Conservation (phyloP, 1,140 invertebrate genomes). For the Triops longicaudatus region DNA sequence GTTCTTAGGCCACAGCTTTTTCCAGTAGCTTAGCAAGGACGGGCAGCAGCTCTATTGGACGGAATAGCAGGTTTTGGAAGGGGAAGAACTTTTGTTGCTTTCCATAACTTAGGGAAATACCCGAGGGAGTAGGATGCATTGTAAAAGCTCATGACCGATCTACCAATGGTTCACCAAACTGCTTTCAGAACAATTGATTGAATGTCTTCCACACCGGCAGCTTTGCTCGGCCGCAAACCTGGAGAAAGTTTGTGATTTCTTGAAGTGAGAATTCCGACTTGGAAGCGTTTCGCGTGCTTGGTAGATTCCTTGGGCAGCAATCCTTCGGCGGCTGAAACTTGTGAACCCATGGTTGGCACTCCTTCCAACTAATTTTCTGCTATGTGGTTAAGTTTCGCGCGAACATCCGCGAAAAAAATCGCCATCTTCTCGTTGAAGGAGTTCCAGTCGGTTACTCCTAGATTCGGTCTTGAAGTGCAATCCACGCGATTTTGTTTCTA, state of each 20-base stretch:
- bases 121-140: background rate
- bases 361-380: background rate
- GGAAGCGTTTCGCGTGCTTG: background rate
- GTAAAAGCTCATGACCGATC: background rate
- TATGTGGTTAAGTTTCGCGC: too few relatives aligned
- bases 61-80: background rate
- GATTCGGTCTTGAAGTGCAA: too few relatives aligned
- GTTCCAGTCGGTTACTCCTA: background rate
- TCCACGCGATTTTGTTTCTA: too few relatives aligned
- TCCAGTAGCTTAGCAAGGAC: background rate
- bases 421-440: slow-evolving; percentile 12
- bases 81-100: background rate
- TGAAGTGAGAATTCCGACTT: background rate
- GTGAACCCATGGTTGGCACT: background rate
- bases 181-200: background rate
- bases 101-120: slow-evolving; percentile 6
- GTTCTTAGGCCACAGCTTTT: background rate
- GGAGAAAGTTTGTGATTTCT: too few relatives aligned
- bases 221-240: background rate
- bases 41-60: background rate
- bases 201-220: background rate
- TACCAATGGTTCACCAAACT: background rate
- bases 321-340: background rate
- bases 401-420: background rate
- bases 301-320: background rate